Conservation (phyloP, 2,888 invertebrate species). For the Halocaridina rubra region DNA sequence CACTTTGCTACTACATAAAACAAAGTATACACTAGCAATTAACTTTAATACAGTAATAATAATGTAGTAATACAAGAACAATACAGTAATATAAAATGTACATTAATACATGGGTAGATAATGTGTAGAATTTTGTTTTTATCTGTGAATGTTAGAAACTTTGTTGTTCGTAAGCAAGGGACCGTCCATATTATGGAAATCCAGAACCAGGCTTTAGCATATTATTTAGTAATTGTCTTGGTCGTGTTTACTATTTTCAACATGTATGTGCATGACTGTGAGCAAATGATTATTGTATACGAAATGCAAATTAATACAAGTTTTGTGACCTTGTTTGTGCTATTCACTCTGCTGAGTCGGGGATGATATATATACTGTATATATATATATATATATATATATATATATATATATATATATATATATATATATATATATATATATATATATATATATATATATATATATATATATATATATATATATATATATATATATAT, state of each 20-base stretch:
- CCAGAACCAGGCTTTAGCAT: background rate
- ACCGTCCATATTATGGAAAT: too few relatives aligned
- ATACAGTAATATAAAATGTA: too few relatives aligned
- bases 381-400: background rate
- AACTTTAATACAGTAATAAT: background rate
- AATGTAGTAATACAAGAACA: constrained; percentile 2
- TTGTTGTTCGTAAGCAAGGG: too few relatives aligned
- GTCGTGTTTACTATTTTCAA: background rate
- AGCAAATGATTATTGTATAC: background rate
- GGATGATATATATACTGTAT: background rate
- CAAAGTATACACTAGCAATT: too few relatives aligned
- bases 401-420: background rate
- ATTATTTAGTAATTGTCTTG: background rate
- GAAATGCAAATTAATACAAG: background rate
- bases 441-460: background rate
- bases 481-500: background rate
- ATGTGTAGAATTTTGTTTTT: too few relatives aligned
- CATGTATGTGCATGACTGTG: background rate
- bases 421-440: background rate
- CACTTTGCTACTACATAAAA: too few relatives aligned
- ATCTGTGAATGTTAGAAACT: too few relatives aligned
- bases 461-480: background rate
- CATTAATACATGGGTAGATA: too few relatives aligned
- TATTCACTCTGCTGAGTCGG: too few relatives aligned
- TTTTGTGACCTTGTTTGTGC: too few relatives aligned